Evolutionary conservation across 1,140 invertebrate genomes (phyloP).

Genomic region (Pseudachorutes palmiensis): DNA sequence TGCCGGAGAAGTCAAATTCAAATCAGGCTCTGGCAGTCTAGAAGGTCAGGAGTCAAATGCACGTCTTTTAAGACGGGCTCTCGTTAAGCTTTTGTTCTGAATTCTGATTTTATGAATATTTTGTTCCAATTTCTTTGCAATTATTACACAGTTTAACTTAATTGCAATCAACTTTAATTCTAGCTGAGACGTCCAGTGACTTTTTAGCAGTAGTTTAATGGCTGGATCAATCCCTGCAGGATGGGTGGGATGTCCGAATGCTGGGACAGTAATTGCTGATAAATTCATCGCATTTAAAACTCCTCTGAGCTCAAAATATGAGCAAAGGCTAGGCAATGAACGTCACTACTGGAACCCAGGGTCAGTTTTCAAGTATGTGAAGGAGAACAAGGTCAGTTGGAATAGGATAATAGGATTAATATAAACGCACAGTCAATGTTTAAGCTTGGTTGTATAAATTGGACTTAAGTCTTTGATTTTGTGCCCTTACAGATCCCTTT

Average conservation of each 20-base stretch:
- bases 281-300: constrained; percentile 91
- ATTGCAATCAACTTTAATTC: too few relatives aligned
- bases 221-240: constrained; percentile 15
- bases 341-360: neutral
- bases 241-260: constrained; percentile 86
- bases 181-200: too few relatives aligned
- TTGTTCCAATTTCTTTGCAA: too few relatives aligned
- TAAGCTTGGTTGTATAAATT: neutral
- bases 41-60: too few relatives aligned
- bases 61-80: too few relatives aligned
- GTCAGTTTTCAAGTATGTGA: neutral
- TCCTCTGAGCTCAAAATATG: constrained; percentile 65
- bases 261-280: constrained; percentile 63
- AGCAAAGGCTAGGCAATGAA: constrained; percentile 40
- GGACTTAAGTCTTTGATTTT: neutral
- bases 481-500: constrained; percentile 57
- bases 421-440: neutral
- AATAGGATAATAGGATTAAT: neutral
- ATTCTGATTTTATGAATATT: too few relatives aligned
- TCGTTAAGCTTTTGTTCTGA: too few relatives aligned
- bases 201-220: too few relatives aligned
- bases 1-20: too few relatives aligned
- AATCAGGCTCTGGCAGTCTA: too few relatives aligned
- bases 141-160: too few relatives aligned
- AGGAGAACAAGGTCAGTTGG: constrained; percentile 6